A percentile compares a stretch with the other conserved stretches of the same genome.
These are phyloP conservation scores for Muntiacus muntjak DNA, from an alignment of 2,113 vertebrate genomes.

Conservation along the genomic window DNA sequence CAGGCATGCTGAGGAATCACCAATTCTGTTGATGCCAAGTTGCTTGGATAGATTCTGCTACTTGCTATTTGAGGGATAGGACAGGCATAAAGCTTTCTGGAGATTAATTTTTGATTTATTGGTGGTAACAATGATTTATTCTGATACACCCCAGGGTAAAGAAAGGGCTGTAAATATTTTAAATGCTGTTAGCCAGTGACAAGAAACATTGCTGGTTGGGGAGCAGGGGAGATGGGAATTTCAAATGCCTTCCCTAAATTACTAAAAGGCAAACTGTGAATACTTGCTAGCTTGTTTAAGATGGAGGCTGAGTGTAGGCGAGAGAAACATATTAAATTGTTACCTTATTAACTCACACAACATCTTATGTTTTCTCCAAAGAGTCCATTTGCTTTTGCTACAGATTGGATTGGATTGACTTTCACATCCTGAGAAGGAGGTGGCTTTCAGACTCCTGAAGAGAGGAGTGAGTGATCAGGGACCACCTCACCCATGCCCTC, in stretches of 20 bases:
- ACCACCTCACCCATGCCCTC: accelerated
- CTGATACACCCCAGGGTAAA: slow-evolving; percentile 74
- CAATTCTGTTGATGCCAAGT: slow-evolving; percentile 24
- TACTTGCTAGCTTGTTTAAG: slow-evolving; percentile 52
- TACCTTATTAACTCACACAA: slow-evolving; percentile 73
- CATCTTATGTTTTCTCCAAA: slow-evolving; percentile 50
- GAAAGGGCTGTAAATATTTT: slow-evolving; percentile 80
- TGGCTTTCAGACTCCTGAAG: not conserved
- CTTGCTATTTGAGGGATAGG: slow-evolving; percentile 77
- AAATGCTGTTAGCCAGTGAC: slow-evolving; percentile 78
- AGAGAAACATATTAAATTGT: slow-evolving; percentile 53
- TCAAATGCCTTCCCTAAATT: slow-evolving; percentile 75
- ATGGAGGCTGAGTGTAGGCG: slow-evolving; percentile 26
- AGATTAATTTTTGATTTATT: slow-evolving; percentile 89
- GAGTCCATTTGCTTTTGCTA: slow-evolving; percentile 39
- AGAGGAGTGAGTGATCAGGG: not conserved
- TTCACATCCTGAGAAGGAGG: slow-evolving; percentile 2
- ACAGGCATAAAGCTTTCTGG: slow-evolving; percentile 74
- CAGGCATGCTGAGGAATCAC: slow-evolving; percentile 16
- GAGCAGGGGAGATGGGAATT: slow-evolving; percentile 72
- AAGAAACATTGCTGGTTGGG: slow-evolving; percentile 73
- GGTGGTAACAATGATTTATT: slow-evolving; percentile 80
- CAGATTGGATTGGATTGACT: slow-evolving; percentile 30
- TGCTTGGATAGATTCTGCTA: slow-evolving; percentile 74
- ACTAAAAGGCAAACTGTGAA: slow-evolving; percentile 69